Base-by-base conservation (phyloP, 2,888 invertebrate species). In the Nemapogon koenigi region DNA sequence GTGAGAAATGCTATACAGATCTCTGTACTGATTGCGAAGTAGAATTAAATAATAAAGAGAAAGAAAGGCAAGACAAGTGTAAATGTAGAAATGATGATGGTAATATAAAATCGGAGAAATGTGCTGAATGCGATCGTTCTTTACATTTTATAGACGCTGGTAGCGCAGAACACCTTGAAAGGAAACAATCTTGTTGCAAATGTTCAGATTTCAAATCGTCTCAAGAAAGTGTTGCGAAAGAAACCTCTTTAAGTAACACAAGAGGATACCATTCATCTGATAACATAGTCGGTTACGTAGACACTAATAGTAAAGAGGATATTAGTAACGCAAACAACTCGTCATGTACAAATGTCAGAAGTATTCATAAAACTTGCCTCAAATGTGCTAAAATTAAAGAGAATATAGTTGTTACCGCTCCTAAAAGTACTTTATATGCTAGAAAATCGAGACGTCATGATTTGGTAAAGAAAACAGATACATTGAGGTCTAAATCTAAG, bases 361-460 rank as follows among this genome's bases (percentile, higher is more conserved):
- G 54, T 53, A 63, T 75, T 8, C 63, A 59, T 3, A 80, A 70
- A 52, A 75, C 78, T 4, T 80, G 79, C 51, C 52, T 79, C 0
- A 81, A 78, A 57, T 81, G 78, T 47, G 63, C 63, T 2, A 75
- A 79, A 53, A 80, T 81, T 2, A 78, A 76, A 57, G 79, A 81
- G 53, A 80, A 81, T 46, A 79, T 81, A 10, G 66, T 57, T 13
- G 67, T 71, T 1, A 68, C 64, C 2, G 66, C 72, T 42, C 57
- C 66, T 7, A 43, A 51, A 8, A 55, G 49, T 37, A 62, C 62
- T 2, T 45, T 66, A 41, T 62, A 59, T 33, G 49, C 53, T 1
- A 64, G 73, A 47, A 62, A 62, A 44, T 71, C 73, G 13, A 63
- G 76, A 50, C 72, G 66, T 46, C 59, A 51, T 44, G 72, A 71